These are phyloP conservation scores for Nemopilema nomurai DNA, from an alignment of 30 jellyfish, hydroid and myxozoan species.

Conservation along the genomic window DNA sequence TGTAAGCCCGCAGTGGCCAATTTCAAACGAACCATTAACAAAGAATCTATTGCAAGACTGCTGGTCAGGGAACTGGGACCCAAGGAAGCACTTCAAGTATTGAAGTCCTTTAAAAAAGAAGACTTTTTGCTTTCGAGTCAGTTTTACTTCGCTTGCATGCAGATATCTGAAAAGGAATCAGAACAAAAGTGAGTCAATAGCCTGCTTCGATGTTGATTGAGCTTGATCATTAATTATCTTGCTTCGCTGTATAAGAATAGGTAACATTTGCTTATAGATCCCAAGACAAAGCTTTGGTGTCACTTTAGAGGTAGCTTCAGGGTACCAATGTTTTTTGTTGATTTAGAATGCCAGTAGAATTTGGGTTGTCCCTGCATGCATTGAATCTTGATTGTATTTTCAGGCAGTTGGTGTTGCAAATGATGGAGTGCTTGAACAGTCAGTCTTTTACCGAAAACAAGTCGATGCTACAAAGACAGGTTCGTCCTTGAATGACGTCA, in stretches of 20 bases:
- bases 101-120: conserved; percentile 20
- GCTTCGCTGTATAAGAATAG: too few relatives aligned
- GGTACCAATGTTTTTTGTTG: too few relatives aligned
- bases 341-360: background rate
- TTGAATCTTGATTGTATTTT: background rate
- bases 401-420: conserved; percentile 11
- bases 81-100: conserved; percentile 23
- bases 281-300: too few relatives aligned
- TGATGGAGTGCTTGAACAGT: conserved; percentile 43
- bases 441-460: conserved; percentile 26
- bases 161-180: conserved; percentile 42
- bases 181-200: conserved; percentile 45
- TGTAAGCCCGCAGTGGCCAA: conserved; percentile 65
- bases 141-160: conserved; percentile 51
- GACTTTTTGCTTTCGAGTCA: background rate
- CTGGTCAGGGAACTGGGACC: conserved; percentile 63
- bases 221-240: too few relatives aligned
- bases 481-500: background rate
- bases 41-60: conserved; percentile 50
- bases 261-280: too few relatives aligned
- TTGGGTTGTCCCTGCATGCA: background rate
- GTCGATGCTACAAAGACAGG: conserved; percentile 44
- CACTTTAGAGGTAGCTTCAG: too few relatives aligned
- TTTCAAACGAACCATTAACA: conserved; percentile 44
- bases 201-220: too few relatives aligned